Conservation (phyloP, 2,888 invertebrate species). For the Apodemia mormo region DNA sequence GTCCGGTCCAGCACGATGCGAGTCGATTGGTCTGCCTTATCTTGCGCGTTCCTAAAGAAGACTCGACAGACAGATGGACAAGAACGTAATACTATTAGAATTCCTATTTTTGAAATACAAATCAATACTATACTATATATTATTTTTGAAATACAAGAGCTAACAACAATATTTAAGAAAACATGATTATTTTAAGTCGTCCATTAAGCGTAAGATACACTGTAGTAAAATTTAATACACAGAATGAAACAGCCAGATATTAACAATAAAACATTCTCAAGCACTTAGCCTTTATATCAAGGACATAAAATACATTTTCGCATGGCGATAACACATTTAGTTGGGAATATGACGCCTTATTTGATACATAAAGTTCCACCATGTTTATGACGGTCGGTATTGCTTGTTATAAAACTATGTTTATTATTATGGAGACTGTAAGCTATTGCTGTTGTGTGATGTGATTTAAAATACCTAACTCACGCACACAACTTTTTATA, state of each 20-base stretch:
- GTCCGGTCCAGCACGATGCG: too few relatives aligned
- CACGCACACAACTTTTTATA: background rate
- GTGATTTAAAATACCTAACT: background rate
- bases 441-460: conserved; percentile 6
- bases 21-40: too few relatives aligned
- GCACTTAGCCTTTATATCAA: background rate
- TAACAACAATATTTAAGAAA: background rate
- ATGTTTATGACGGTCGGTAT: conserved; percentile 17
- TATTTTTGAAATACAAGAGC: too few relatives aligned
- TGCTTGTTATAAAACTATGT: conserved; percentile 19
- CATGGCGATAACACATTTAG: conserved; percentile 1
- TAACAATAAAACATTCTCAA: background rate
- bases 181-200: conserved; percentile 7
- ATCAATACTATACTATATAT: too few relatives aligned
- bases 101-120: too few relatives aligned
- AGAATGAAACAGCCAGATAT: conserved; percentile 13
- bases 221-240: conserved; percentile 10
- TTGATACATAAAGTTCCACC: conserved; percentile 17
- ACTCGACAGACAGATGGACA: too few relatives aligned
- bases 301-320: background rate
- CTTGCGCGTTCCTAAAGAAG: too few relatives aligned
- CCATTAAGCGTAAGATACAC: conserved; percentile 16
- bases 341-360: conserved; percentile 15
- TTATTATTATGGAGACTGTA: conserved; percentile 16
- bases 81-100: too few relatives aligned